phyloP scores from a whole-genome alignment of 2,888 invertebrate genomes.

The Cryptosula pallasiana region DNA sequence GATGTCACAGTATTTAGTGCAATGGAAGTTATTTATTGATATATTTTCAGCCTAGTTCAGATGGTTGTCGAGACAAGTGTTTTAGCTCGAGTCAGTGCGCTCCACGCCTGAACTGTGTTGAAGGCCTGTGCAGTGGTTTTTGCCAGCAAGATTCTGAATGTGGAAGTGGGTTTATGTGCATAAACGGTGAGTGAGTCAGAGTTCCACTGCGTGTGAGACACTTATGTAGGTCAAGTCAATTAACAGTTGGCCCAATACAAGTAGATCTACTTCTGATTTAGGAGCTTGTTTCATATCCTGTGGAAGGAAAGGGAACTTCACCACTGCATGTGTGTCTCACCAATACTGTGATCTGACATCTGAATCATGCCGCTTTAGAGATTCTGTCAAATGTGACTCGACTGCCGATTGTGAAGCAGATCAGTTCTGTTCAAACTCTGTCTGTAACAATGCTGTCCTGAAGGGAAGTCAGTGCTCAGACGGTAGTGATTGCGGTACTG shows the following conservation, averaged over 20 bases:
- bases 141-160: neutral
- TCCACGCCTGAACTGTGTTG: neutral
- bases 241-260: too few relatives aligned
- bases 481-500: neutral
- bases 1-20: too few relatives aligned
- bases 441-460: neutral
- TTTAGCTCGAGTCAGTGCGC: neutral
- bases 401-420: neutral
- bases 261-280: too few relatives aligned
- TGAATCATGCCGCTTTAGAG: neutral
- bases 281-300: neutral
- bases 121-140: neutral
- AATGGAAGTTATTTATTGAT: too few relatives aligned
- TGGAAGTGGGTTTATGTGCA: neutral
- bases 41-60: neutral
- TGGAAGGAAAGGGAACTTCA: neutral
- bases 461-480: neutral
- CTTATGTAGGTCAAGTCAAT: too few relatives aligned
- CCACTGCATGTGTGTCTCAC: neutral
- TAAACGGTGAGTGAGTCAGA: too few relatives aligned
- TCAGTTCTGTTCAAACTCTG: neutral
- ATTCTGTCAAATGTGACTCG: neutral
- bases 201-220: too few relatives aligned
- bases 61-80: neutral
- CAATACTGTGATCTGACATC: neutral